phyloP scores from a whole-genome alignment of 2,888 invertebrate species.

The Drosophila pegasa region DNA sequence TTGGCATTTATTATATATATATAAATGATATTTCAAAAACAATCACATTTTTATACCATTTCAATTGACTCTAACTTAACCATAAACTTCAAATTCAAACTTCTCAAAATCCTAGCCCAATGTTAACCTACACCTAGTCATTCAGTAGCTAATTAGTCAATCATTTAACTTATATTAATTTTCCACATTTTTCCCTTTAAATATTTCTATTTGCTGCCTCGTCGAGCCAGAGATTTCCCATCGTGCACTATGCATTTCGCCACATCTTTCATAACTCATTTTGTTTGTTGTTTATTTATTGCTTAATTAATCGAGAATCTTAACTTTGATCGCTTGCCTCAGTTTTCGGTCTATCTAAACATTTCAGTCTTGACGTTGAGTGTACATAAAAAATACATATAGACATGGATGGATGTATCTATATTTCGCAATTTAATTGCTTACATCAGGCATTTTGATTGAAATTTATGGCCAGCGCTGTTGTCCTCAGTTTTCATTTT shows the following conservation, averaged over 20 bases:
- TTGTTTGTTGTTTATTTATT: constrained; percentile 4
- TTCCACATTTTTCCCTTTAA: background rate
- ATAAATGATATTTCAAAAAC: background rate
- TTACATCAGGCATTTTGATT: constrained; percentile 69
- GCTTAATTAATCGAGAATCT: constrained; percentile 9
- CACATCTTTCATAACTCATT: background rate
- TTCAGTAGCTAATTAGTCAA: background rate
- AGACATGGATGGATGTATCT: background rate
- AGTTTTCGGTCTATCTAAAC: constrained; percentile 18
- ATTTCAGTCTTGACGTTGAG: constrained; percentile 32
- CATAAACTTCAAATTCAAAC: too few relatives aligned
- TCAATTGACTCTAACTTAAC: too few relatives aligned
- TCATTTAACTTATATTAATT: background rate
- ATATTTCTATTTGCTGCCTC: too few relatives aligned
- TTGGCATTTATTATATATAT: too few relatives aligned
- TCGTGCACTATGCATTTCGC: background rate
- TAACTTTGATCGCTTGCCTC: constrained; percentile 24
- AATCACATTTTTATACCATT: too few relatives aligned
- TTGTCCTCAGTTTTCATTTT: constrained; percentile 66
- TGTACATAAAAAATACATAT: constrained; percentile 33
- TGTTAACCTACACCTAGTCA: background rate
- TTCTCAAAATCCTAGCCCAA: too few relatives aligned
- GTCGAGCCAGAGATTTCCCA: background rate
- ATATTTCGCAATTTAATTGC: constrained; percentile 75
- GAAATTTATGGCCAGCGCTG: constrained; percentile 70